Evolutionary conservation across 2,888 invertebrate genomes (phyloP), one percentile per base, ranked within the genome.

Genomic region (Caenorhabditis uteleia): DNA sequence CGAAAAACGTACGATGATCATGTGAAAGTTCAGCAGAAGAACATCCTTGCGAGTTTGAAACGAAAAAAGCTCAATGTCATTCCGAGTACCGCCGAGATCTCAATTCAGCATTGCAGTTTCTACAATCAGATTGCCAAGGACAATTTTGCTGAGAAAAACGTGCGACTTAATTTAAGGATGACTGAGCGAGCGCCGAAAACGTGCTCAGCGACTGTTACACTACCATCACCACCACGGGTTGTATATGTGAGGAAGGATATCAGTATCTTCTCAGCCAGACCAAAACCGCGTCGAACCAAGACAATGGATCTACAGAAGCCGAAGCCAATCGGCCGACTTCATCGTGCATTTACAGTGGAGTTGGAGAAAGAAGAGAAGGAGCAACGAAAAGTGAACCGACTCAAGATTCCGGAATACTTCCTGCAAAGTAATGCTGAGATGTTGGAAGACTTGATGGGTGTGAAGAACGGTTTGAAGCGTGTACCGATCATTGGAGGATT

Each of bases 81-180:
- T 47, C 66, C 70, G 7, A 64, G 64, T 40, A 60, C 65, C 2
- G 79, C 79, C 7, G 77, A 81, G 53, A 77, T 80, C 31, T 79
- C 77, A 27, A 69, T 80, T 25, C 80, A 80, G 60, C 80, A 80
- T 60, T 76, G 77, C 65, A 74, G 74, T 54, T 80, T 79, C 59
- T 80, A 77, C 49, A 59, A 54, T 20, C 60, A 69, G 34, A 43
- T 40, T 25, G 67, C 66, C 31, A 59, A 68, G 10, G 54, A 56
- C 7, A 62, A 61, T 20, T 45, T 69, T 20, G 69, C 70, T 12
- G 77, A 81, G 56, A 78, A 75, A 54, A 70, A 74, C 31, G 72
- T 80, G 20, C 55, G 78, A 8, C 70, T 78, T 40, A 79, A 80
- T 48, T 64, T 80, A 25, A 57, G 80, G 20, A 64, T 80, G 39